phyloP scores from a whole-genome alignment of 1,140 invertebrate genomes.

The Sycophila sp. region DNA sequence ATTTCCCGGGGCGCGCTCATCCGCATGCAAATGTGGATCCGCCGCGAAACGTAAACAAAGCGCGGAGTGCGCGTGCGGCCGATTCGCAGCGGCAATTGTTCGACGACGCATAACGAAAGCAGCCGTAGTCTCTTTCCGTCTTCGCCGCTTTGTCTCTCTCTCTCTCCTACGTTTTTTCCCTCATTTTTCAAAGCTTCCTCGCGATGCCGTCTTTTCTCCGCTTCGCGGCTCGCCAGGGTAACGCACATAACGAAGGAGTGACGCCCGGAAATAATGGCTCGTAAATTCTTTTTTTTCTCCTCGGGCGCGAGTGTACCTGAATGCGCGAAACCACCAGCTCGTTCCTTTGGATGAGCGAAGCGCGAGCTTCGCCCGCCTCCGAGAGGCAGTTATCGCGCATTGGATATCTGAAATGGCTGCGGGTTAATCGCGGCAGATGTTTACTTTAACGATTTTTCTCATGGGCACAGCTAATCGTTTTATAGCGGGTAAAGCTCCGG shows the following conservation, averaged over 20 bases:
- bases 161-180: not conserved
- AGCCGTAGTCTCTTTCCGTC: not conserved
- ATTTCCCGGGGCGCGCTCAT: not conserved
- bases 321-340: no score
- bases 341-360: not conserved
- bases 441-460: conserved; percentile 21
- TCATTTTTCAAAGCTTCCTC: no score
- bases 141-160: not conserved
- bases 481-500: not conserved
- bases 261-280: not conserved
- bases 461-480: not conserved
- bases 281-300: conserved; percentile 7
- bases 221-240: not conserved
- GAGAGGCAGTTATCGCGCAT: not conserved
- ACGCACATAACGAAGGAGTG: no score
- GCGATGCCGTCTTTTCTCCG: no score
- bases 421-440: not conserved
- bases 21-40: conserved; percentile 18
- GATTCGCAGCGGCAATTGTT: conserved; percentile 25
- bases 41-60: conserved; percentile 17
- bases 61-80: not conserved
- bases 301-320: not conserved
- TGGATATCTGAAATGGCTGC: not conserved
- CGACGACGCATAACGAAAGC: conserved; percentile 20
- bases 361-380: not conserved